Evolutionary conservation across 2,888 invertebrate genomes (phyloP).

Genomic region (Chrysodeixis includens): DNA sequence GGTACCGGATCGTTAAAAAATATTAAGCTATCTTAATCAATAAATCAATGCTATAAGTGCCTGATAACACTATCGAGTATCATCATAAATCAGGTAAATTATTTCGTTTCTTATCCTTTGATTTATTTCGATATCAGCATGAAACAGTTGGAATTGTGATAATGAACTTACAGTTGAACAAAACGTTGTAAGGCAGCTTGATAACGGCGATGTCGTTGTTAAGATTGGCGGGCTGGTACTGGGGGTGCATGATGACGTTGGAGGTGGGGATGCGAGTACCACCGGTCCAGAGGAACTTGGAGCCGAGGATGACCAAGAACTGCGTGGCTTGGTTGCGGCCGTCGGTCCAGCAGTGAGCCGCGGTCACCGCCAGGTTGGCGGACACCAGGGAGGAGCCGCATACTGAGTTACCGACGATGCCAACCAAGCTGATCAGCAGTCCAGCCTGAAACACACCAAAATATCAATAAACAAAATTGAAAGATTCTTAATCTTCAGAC

Average conservation of each 20-base stretch:
- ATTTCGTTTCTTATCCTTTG: slow-evolving; percentile 3
- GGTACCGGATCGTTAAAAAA: background rate
- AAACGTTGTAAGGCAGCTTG: slow-evolving; percentile 62
- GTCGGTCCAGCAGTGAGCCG: slow-evolving; percentile 78
- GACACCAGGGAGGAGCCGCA: slow-evolving; percentile 72
- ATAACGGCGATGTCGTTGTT: slow-evolving; percentile 75
- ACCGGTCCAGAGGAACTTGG: slow-evolving; percentile 67
- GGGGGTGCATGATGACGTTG: slow-evolving; percentile 68
- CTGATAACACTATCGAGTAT: background rate
- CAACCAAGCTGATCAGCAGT: slow-evolving; percentile 67
- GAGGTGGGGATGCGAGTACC: slow-evolving; percentile 68
- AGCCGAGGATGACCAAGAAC: slow-evolving; percentile 72
- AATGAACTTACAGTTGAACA: slow-evolving; percentile 60
- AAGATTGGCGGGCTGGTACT: slow-evolving; percentile 58
- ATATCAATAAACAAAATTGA: too few species aligned
- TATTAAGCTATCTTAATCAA: background rate
- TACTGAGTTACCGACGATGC: slow-evolving; percentile 64
- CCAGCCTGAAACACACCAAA: slow-evolving; percentile 66
- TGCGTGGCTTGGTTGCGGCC: slow-evolving; percentile 64
- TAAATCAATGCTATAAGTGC: background rate
- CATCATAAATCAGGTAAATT: background rate
- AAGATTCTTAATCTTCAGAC: too few species aligned
- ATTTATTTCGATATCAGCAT: background rate
- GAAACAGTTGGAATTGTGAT: background rate
- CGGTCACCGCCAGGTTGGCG: slow-evolving; percentile 69